These are phyloP conservation scores for Tanytarsus gracilentus DNA, from an alignment of 2,888 invertebrate genomes.

Conservation along the genomic window DNA sequence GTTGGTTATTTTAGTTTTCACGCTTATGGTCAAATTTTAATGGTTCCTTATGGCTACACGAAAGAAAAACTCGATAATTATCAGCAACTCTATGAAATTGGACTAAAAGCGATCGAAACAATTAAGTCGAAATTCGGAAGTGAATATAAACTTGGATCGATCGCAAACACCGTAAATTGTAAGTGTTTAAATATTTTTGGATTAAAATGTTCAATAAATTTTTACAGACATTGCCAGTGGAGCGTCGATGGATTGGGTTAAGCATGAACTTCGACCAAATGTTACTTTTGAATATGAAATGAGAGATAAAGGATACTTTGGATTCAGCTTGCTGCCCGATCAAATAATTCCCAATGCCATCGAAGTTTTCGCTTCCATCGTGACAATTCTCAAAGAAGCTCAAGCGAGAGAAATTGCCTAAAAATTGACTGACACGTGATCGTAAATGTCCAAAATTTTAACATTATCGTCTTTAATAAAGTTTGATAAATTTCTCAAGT, in stretches of 20 bases:
- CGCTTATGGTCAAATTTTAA: conserved; percentile 60
- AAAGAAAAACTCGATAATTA: conserved; percentile 50
- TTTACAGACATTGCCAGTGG: conserved; percentile 36
- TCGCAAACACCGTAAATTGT: conserved; percentile 31
- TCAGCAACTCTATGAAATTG: conserved; percentile 47
- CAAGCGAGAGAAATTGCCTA: too few species aligned
- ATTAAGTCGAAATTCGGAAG: conserved; percentile 41
- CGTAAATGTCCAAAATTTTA: too few species aligned
- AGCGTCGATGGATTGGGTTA: conserved; percentile 42
- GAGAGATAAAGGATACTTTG: too few species aligned
- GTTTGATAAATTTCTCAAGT: too few species aligned
- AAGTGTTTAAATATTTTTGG: background rate
- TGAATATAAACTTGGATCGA: conserved; percentile 42
- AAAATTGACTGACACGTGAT: too few species aligned
- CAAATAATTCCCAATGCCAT: too few species aligned
- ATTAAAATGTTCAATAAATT: background rate
- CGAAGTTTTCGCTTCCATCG: too few species aligned
- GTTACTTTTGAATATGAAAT: conserved; percentile 45
- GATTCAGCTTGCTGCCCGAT: too few species aligned
- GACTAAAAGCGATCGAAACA: conserved; percentile 34
- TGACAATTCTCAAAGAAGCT: too few species aligned
- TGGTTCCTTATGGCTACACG: conserved; percentile 63
- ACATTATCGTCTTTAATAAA: too few species aligned
- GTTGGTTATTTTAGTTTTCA: conserved; percentile 63
- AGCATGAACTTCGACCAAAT: conserved; percentile 38